These are phyloP conservation scores for Metalampra italica DNA, from an alignment of 2,888 invertebrate genomes.

Conservation along the genomic window DNA sequence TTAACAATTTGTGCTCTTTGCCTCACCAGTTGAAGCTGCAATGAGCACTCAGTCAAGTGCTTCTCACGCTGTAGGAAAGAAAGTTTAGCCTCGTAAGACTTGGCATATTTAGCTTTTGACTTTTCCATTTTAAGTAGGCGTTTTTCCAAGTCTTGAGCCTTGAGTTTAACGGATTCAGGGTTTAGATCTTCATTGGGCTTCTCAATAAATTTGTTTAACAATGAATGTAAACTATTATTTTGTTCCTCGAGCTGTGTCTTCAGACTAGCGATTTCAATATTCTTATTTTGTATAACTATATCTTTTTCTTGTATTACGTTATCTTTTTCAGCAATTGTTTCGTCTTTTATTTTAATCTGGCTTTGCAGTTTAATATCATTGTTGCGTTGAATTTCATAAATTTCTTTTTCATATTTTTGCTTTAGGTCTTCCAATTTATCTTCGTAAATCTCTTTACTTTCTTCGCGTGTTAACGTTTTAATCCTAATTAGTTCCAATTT, in stretches of 20 bases:
- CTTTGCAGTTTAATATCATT: conserved; percentile 28
- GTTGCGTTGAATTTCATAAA: conserved; percentile 33
- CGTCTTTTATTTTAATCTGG: conserved; percentile 29
- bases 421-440: conserved; percentile 45
- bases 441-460: conserved; percentile 38
- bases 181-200: conserved; percentile 32
- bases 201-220: conserved; percentile 41
- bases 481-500: conserved; percentile 47
- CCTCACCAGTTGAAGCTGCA: conserved; percentile 57
- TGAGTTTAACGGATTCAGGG: conserved; percentile 29
- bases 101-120: conserved; percentile 44
- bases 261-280: conserved; percentile 42
- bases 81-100: conserved; percentile 51
- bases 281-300: conserved; percentile 41
- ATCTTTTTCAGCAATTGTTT: conserved; percentile 32
- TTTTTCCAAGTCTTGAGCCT: conserved; percentile 48
- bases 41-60: conserved; percentile 53
- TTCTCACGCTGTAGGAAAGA: conserved; percentile 56
- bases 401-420: conserved; percentile 35
- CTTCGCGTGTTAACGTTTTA: conserved; percentile 39
- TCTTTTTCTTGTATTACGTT: conserved; percentile 40
- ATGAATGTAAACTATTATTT: conserved; percentile 38
- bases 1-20: conserved; percentile 57
- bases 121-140: conserved; percentile 56
- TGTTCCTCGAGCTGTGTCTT: conserved; percentile 42